phyloP scores from a whole-genome alignment of 2,113 vertebrate species.

The Paradoxurus hermaphroditus region DNA sequence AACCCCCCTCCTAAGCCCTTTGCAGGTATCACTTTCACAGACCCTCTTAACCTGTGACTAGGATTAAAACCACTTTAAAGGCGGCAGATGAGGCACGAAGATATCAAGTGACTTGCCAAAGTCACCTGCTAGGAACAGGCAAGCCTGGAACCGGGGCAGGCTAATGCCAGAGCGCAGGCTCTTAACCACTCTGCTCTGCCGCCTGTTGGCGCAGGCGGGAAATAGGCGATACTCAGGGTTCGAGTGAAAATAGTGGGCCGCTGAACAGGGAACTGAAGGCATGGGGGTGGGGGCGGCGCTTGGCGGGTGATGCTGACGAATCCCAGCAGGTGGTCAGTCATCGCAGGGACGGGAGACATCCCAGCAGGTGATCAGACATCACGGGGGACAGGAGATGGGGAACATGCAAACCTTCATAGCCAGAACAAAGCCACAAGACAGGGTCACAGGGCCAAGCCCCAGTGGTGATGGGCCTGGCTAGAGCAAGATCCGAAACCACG shows the following conservation, averaged over 20 bases:
- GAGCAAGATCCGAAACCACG: not conserved
- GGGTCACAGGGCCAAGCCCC: not conserved
- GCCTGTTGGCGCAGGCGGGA: too few species aligned
- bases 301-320: not conserved
- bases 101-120: not conserved
- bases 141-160: not conserved
- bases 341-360: too few species aligned
- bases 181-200: not conserved
- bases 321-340: not conserved
- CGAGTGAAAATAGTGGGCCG: not conserved
- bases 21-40: not conserved
- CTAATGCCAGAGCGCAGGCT: fast-evolving
- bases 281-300: too few species aligned
- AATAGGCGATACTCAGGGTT: not conserved
- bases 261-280: not conserved
- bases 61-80: not conserved
- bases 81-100: not conserved
- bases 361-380: not conserved
- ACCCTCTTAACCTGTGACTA: too few species aligned
- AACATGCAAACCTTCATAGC: not conserved
- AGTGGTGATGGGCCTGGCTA: not conserved
- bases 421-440: not conserved
- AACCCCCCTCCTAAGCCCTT: not conserved
- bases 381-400: not conserved
- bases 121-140: not conserved